Conservation (phyloP, 2,797 vertebrate species). For the Sphaeramia orbicularis region DNA sequence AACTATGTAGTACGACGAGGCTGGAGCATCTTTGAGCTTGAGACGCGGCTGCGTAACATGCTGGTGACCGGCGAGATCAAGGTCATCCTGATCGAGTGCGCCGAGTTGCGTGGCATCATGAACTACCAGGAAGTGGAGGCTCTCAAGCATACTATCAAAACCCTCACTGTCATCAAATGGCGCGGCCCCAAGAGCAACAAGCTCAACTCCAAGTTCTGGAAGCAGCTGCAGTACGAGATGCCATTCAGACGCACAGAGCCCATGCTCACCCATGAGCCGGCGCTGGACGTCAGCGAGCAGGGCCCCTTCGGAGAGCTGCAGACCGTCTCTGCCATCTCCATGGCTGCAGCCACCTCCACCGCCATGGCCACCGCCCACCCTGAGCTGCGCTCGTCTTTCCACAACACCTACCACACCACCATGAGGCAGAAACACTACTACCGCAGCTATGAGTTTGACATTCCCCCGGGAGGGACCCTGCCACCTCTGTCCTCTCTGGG, state of each 20-base stretch:
- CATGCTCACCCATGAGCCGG: constrained; percentile 93
- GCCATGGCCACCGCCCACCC: constrained; percentile 97
- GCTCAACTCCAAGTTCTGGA: constrained; percentile 99
- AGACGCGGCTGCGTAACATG: constrained; percentile 97
- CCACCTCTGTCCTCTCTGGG: constrained; percentile 95
- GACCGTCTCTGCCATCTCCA: constrained; percentile 97
- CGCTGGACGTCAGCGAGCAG: constrained; percentile 97
- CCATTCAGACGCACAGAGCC: constrained; percentile 97
- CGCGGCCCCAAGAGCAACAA: constrained; percentile 97
- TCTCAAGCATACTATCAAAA: constrained; percentile 98
- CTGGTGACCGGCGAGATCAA: constrained; percentile 97
- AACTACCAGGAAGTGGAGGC: constrained; percentile 99
- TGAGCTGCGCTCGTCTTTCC: constrained; percentile 96
- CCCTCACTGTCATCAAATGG: constrained; percentile 98
- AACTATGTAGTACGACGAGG: constrained; percentile 97
- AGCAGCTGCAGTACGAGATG: constrained; percentile 99
- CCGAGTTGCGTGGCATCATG: constrained; percentile 96
- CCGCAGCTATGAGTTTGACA: constrained; percentile 97
- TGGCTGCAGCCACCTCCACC: constrained; percentile 97
- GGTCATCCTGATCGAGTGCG: constrained; percentile 98
- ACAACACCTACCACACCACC: constrained; percentile 98
- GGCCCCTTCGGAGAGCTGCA: constrained; percentile 98
- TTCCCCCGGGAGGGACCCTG: constrained; percentile 92
- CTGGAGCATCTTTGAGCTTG: constrained; percentile 99
- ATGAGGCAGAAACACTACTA: constrained; percentile 99